A percentile compares a stretch with the other conserved stretches of the same genome.
These are phyloP conservation scores for Sorex fumeus DNA, from an alignment of 2,113 vertebrate species.

Conservation along the genomic window DNA sequence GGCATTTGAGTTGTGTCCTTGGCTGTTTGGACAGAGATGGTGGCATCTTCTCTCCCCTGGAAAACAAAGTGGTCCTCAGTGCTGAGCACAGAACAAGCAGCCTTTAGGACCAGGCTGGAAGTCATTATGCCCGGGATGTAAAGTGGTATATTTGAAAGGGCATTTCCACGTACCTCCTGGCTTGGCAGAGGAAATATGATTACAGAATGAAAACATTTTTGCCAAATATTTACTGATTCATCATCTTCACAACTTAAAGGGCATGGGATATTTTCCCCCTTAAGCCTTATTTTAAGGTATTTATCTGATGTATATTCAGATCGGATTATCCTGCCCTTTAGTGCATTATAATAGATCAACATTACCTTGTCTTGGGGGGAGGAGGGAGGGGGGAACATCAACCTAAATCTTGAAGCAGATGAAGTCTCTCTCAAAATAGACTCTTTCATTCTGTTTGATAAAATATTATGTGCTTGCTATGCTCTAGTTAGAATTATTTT, in stretches of 20 bases:
- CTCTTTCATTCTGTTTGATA: neutral
- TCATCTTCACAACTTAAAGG: neutral
- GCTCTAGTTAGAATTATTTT: constrained; percentile 16
- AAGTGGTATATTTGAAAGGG: neutral
- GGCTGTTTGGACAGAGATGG: neutral
- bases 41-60: neutral
- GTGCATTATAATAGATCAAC: neutral
- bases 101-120: constrained; percentile 45
- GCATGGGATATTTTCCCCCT: neutral
- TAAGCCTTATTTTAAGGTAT: neutral
- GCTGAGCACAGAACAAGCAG: neutral
- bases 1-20: neutral
- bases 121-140: neutral
- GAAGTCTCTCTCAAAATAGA: neutral
- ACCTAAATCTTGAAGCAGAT: neutral
- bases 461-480: neutral
- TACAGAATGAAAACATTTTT: constrained; percentile 4
- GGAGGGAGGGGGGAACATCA: neutral
- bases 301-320: neutral
- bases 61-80: neutral
- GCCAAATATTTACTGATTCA: constrained; percentile 35
- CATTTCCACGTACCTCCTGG: neutral
- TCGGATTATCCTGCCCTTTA: neutral
- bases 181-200: constrained; percentile 3
- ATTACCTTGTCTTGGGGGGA: neutral